Evolutionary conservation across 2,113 vertebrate genomes (phyloP), one percentile per base, ranked within the genome.

Genomic region (Antennarius striatus): DNA sequence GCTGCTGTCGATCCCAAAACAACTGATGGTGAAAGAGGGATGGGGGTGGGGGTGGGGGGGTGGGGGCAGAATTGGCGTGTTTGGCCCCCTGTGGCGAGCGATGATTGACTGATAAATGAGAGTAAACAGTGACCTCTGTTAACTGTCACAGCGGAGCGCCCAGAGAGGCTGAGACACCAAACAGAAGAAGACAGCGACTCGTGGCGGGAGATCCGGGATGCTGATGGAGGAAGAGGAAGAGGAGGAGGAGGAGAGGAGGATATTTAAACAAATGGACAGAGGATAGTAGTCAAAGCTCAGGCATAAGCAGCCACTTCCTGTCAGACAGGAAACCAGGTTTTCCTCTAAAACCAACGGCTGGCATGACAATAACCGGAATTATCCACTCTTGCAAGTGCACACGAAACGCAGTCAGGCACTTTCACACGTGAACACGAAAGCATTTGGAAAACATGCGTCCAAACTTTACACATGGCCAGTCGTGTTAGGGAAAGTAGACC

Each of bases 81-180:
- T 78, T 67, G 83, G 76, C 73, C 56, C 64, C 88, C 86, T 51
- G 68, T 67, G 81, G 86, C 68, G 40, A 65, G 12, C 55, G 66
- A 79, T 86, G 89, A 92, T 90, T 90, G 90, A 89, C 85, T 85
- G 75, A 89, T 88, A 90, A 92, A 91, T 84, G 87, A 88, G 85
- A 87, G 84, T 86, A 92, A 92, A 90, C 89, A 88, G 87, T 88
- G 86, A 89, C 88, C 84, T 93, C 89, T 91, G 91, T 79, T 90
- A 83, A 76, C 88, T 93, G 91, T 93, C 90, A 92, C 83, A 81
- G 72, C 84, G 7, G 73, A 78, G 78, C 85, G 84, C 15, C 2
- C 66, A 57, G 69, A 63, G 36, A 56, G 47, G 77, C 54, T 54
- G 79, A 85, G 81, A 72, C 61, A 55, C 61, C 36, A 64, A 74